Evolutionary conservation across 2,888 invertebrate species (phyloP).

Genomic region (Dioctria rufipes): DNA sequence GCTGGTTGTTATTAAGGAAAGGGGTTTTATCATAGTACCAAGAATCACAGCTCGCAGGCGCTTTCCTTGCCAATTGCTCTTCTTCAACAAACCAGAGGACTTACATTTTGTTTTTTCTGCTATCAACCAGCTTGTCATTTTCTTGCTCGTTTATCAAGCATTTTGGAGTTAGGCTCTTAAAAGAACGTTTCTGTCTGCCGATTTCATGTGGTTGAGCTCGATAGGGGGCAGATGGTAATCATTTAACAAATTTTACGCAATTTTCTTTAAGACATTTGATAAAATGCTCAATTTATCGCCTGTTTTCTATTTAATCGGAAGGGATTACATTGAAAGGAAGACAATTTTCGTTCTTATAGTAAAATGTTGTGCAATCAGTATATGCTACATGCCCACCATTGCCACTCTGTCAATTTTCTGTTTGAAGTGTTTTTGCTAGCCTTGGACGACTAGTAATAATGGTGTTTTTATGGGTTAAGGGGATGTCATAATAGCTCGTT

Average conservation of each 20-base stretch:
- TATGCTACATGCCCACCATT: too few relatives aligned
- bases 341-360: too few relatives aligned
- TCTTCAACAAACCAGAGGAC: not conserved
- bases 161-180: not conserved
- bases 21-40: conserved; percentile 1
- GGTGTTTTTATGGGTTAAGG: too few relatives aligned
- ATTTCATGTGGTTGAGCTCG: not conserved
- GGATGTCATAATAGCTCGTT: too few relatives aligned
- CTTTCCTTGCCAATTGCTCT: not conserved
- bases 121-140: not conserved
- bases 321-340: not conserved
- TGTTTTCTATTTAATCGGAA: not conserved
- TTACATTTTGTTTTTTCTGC: not conserved
- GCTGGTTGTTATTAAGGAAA: conserved; percentile 21
- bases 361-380: too few relatives aligned
- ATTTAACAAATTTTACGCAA: not conserved
- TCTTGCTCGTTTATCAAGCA: too few relatives aligned
- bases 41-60: not conserved
- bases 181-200: not conserved
- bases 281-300: not conserved
- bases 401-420: too few relatives aligned
- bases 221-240: not conserved
- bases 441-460: too few relatives aligned
- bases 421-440: too few relatives aligned
- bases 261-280: conserved; percentile 1